Evolutionary conservation across 1,140 invertebrate species (phyloP), one percentile per base, ranked within the genome.

Genomic region (Globodera rostochiensis): DNA sequence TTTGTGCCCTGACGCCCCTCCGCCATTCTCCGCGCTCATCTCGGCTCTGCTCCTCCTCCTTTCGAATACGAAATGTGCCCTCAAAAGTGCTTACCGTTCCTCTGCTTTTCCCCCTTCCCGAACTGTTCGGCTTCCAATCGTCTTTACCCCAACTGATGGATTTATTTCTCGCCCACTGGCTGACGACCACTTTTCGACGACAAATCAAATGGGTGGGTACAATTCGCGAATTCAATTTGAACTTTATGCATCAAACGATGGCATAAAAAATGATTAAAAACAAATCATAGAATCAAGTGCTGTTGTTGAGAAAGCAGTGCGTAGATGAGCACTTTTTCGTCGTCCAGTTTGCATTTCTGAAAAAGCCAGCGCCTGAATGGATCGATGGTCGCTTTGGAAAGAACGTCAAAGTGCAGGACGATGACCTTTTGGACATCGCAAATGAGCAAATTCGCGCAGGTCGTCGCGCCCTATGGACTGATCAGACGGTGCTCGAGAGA

Each of bases 381-480:
- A 9, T 19, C 4, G 15, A 53, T 15, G 15, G 53, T 11, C 8
- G 15, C 2, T 1, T 6, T 9, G 53, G 9, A 15, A 53, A 53
- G 15, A 9, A 6, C n/a, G 67, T 3, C 8, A 1, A 25, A 45
- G 67, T 70, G 67, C 8, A 8, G 4, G 67, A 70, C 67, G 2
- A 8, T 9, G 67, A 70, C 6, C 69, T 71, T 36, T 47, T 45
- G 69, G 69, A 53, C 57, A 64, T 64, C n/a, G 15, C 8, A 70
- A 70, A 21, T 70, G 67, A 8, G 11, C 53, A 53, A 53, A 13
- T 45, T 19, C 21, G 67, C 36, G 67, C 67, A 19, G 67, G 67
- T 21, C 67, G 67, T 6, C 67, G 67, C 67, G 67, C 67, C 67
- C 67, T 70, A 21, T 70, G 67, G 67, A 70, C 36, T 8, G 67